phyloP scores from a whole-genome alignment of 2,113 vertebrate genomes.

The Galbula dea region DNA sequence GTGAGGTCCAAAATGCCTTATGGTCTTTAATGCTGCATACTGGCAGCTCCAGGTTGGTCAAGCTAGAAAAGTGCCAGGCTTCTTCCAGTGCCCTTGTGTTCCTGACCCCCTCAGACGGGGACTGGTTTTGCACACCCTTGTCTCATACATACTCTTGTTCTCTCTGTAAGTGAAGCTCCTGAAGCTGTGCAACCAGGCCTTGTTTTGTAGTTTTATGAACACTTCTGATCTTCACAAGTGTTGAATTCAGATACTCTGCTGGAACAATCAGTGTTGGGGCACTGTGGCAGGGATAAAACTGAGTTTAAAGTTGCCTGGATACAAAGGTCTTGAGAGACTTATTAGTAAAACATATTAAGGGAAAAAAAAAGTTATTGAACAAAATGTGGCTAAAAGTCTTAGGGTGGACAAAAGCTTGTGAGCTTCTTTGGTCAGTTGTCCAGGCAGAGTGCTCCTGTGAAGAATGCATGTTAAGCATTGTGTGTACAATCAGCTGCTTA shows the following conservation, averaged over 20 bases:
- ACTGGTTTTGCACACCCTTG: too few species aligned
- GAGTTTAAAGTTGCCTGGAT: neutral
- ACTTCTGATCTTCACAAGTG: neutral
- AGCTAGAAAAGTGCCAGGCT: neutral
- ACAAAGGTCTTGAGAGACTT: neutral
- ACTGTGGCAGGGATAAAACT: neutral
- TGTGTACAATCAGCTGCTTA: neutral
- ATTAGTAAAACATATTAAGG: neutral
- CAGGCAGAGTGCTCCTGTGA: neutral
- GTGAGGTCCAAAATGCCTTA: neutral
- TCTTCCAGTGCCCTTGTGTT: neutral
- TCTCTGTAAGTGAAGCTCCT: neutral
- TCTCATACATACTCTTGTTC: too few species aligned
- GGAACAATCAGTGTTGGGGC: neutral
- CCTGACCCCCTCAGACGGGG: too few species aligned
- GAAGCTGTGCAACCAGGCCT: neutral
- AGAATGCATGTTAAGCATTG: neutral
- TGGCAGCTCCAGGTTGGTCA: neutral
- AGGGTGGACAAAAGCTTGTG: neutral
- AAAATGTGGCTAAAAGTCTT: neutral
- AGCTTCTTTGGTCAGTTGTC: neutral
- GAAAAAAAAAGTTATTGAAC: neutral
- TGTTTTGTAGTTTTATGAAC: neutral
- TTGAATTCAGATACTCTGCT: neutral
- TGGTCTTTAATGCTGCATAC: neutral